Evolutionary conservation across 1,140 invertebrate genomes (phyloP).

Genomic region (Parasteatoda tepidariorum): DNA sequence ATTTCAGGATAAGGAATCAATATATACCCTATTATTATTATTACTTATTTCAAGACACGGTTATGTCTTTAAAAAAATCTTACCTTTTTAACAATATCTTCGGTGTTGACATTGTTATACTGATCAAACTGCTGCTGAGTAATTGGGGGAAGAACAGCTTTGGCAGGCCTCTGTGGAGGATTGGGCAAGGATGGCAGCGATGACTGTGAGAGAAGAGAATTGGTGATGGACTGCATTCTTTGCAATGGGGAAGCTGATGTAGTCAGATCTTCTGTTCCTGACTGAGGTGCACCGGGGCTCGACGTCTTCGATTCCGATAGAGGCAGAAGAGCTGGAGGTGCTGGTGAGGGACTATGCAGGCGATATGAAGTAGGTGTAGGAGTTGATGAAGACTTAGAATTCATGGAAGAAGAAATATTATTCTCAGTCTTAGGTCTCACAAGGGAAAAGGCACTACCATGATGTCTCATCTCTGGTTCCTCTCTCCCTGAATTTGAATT

Average conservation of each 20-base stretch:
- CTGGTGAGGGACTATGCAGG: conserved; percentile 20
- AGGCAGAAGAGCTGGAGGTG: conserved; percentile 26
- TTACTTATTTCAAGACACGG: too few relatives aligned
- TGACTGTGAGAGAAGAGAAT: conserved; percentile 92
- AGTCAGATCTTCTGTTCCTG: conserved; percentile 31
- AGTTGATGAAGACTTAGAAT: conserved; percentile 30
- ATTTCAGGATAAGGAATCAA: too few relatives aligned
- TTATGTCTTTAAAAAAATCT: too few relatives aligned
- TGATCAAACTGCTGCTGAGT: conserved; percentile 99
- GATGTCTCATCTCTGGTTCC: conserved; percentile 74
- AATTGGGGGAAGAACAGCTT: conserved; percentile 96
- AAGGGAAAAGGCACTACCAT: conserved; percentile 85
- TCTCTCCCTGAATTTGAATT: background rate
- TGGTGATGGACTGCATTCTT: conserved; percentile 97
- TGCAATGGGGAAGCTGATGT: conserved; percentile 82
- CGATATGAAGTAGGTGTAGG: conserved; percentile 4
- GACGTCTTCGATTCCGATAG: conserved; percentile 41
- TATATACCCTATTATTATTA: too few relatives aligned
- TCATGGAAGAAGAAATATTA: conserved; percentile 20
- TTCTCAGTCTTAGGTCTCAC: conserved; percentile 82
- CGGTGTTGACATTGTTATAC: conserved; percentile 98
- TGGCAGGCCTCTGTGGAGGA: conserved; percentile 76
- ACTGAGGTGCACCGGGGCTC: conserved; percentile 15
- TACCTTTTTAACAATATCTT: conserved; percentile 96
- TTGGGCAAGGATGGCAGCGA: conserved; percentile 67